Base-by-base conservation (phyloP, 2,113 vertebrate species). In the Carassius gibelio region DNA sequence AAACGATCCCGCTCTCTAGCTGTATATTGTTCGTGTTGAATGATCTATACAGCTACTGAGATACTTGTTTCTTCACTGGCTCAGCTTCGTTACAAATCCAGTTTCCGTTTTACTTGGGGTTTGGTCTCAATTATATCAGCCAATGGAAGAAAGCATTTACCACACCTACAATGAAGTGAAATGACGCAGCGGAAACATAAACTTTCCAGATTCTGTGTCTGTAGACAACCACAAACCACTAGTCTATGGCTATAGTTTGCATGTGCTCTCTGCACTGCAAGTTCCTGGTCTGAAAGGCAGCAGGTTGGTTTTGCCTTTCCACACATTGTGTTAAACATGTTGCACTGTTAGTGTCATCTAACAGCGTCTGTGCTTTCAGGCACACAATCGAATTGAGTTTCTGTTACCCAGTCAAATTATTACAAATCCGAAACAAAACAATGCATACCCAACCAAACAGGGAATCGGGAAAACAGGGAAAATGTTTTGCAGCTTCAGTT, bases 171-270 rank as follows among this genome's bases (percentile, higher is more conserved):
- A 5, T 55, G 7, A 21, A 82, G 64, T 52, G 11, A 10, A 68
- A 5, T 87, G 87, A 89, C 85, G 88, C 87, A 50, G 79, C 17
- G 75, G 89, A 86, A 89, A 89, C 48, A 45, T 42, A 52, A 88
- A 86, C 71, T 88, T 91, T 91, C 84, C 81, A 50, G 36, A 86
- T 55, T 57, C 23, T 59, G 23, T 68, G 19, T 78, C 50, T 61
- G 19, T 52, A 75, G 72, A 71, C 50, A 19, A 76, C 82, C 80
- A 78, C 84, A 84, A 75, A 42, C 66, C 45, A 87, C 62, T 48
- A 38, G 17, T 76, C 55, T 34, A 42, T 52, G 52, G 19, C 11
- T n/a, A 64, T 69, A 3, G 3, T 55, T 42, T 71, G 48, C 38
- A 68, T 38, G 23, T 1, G 14, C 23, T 19, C 17, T n/a, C 61